These are phyloP conservation scores for Dermolepida albohirtum DNA, from an alignment of 2,888 invertebrate species.

Conservation along the genomic window DNA sequence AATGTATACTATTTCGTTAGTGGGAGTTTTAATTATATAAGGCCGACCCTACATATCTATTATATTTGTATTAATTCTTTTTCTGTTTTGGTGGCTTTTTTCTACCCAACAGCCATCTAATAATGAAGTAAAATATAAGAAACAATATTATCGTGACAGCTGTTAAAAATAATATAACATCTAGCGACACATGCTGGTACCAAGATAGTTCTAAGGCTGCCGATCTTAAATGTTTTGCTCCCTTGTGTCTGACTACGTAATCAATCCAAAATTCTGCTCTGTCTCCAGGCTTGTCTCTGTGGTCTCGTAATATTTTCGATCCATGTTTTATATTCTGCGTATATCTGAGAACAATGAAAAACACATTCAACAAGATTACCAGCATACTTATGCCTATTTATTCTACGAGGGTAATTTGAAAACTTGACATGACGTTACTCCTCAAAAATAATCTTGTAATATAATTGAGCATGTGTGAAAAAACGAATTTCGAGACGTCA, in stretches of 20 bases:
- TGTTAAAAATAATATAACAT: constrained; percentile 42
- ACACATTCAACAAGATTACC: no score
- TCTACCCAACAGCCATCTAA: constrained; percentile 11
- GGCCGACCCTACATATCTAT: no score
- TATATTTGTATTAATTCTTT: not conserved
- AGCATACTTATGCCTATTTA: no score
- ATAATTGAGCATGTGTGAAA: no score
- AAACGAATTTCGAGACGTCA: no score
- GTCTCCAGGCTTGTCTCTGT: constrained; percentile 52
- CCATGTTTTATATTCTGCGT: constrained; percentile 45
- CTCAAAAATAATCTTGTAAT: no score
- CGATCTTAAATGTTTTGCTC: constrained; percentile 52
- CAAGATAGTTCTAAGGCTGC: constrained; percentile 49
- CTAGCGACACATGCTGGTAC: constrained; percentile 53
- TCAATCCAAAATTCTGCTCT: constrained; percentile 56
- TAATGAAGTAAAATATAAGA: constrained; percentile 8
- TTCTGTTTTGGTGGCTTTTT: constrained; percentile 3
- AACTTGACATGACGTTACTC: no score
- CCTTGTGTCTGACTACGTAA: constrained; percentile 53
- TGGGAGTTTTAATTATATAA: no score
- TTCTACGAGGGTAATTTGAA: no score
- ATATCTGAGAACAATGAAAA: constrained; percentile 43
- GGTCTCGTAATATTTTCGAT: constrained; percentile 51
- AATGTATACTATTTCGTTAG: no score
- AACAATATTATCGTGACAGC: constrained; percentile 6